These are phyloP conservation scores for Encarsia formosa DNA, from an alignment of 2,888 invertebrate species.

Conservation along the genomic window DNA sequence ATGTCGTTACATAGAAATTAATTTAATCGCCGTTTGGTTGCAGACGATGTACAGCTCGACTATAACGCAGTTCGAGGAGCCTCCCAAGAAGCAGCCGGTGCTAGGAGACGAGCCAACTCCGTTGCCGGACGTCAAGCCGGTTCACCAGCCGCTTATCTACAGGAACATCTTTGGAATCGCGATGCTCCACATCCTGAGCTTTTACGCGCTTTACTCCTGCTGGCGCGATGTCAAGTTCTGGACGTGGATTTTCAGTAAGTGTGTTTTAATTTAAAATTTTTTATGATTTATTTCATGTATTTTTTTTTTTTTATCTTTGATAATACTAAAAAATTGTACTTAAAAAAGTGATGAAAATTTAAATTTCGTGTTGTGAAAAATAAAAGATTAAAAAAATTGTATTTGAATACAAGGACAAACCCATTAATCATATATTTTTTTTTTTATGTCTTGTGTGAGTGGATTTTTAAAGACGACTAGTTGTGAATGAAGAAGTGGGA, in stretches of 20 bases:
- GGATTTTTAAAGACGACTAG: too few relatives aligned
- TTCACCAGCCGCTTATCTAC: slow-evolving; percentile 59
- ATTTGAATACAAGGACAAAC: too few relatives aligned
- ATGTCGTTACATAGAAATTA: neutral
- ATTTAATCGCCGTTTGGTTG: neutral
- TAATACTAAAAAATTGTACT: too few relatives aligned
- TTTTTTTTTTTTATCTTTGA: neutral
- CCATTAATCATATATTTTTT: too few relatives aligned
- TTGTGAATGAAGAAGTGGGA: too few relatives aligned
- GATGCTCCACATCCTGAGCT: slow-evolving; percentile 53
- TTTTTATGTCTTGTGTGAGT: too few relatives aligned
- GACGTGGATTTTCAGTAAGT: slow-evolving; percentile 62
- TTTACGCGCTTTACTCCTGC: slow-evolving; percentile 48
- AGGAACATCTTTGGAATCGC: slow-evolving; percentile 57
- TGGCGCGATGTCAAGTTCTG: slow-evolving; percentile 46
- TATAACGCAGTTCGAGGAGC: slow-evolving; percentile 33
- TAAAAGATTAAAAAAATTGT: too few relatives aligned
- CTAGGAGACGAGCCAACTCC: slow-evolving; percentile 23
- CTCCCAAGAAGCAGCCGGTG: slow-evolving; percentile 25
- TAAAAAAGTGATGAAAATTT: neutral
- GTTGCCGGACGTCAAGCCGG: slow-evolving; percentile 25
- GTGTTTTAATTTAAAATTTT: too few relatives aligned
- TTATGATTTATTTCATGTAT: neutral
- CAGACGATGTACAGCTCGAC: slow-evolving; percentile 31
- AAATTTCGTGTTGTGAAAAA: too few relatives aligned